Conservation (phyloP, 2,113 vertebrate genomes). For the Paratilapia polleni region DNA sequence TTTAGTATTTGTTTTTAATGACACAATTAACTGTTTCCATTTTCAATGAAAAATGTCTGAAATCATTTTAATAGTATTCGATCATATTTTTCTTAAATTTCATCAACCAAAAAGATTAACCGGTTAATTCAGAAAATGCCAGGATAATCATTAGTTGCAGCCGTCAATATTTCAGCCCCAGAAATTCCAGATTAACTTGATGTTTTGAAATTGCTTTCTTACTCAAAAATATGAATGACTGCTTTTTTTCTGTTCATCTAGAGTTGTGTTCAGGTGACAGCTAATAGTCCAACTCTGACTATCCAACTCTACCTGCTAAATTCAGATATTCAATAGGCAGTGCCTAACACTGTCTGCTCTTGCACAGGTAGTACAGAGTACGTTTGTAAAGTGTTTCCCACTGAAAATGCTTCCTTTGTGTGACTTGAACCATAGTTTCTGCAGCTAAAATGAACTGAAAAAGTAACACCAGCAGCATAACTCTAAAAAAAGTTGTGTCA, state of each 20-base stretch:
- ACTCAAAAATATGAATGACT: background rate
- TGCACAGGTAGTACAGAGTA: background rate
- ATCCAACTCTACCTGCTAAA: background rate
- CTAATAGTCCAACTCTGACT: background rate
- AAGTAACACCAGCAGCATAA: background rate
- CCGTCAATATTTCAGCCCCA: background rate
- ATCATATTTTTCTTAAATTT: background rate
- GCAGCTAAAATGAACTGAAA: background rate
- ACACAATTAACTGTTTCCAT: no score
- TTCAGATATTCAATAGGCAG: background rate
- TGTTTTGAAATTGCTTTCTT: background rate
- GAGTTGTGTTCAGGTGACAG: background rate
- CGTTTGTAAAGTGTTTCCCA: background rate
- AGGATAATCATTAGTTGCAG: background rate
- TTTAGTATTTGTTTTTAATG: background rate
- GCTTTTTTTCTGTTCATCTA: background rate
- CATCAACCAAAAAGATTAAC: background rate
- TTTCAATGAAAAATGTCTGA: background rate
- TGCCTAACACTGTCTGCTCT: background rate
- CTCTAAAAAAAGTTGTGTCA: background rate
- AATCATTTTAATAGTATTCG: background rate
- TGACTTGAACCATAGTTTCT: background rate
- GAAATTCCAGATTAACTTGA: background rate
- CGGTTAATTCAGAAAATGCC: background rate
- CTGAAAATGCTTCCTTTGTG: background rate